Conservation (phyloP, 64 coral and sea anemone genomes). For the Montipora cactus region DNA sequence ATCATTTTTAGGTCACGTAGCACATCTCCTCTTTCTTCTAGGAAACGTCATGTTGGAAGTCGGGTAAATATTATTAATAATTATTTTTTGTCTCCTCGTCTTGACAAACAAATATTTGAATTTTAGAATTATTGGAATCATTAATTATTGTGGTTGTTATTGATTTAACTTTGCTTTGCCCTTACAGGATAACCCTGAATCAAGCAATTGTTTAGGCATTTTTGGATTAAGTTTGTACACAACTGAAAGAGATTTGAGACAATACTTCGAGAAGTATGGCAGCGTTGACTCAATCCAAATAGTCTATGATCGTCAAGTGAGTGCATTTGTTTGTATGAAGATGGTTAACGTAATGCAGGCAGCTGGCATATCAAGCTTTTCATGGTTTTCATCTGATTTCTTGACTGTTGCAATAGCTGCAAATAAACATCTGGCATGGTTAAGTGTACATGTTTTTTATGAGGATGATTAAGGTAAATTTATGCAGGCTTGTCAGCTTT, state of each 20-base stretch:
- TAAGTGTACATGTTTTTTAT: no score
- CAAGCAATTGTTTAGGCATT: constrained; percentile 85
- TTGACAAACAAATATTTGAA: neutral
- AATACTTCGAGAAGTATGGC: constrained; percentile 97
- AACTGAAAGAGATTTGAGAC: constrained; percentile 92
- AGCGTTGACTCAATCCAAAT: constrained; percentile 90
- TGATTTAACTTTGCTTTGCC: neutral
- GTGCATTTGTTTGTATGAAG: neutral
- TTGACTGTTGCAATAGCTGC: no score
- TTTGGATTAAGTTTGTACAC: constrained; percentile 99
- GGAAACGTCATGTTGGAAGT: constrained; percentile 37
- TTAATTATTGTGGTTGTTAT: neutral
- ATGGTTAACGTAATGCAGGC: neutral
- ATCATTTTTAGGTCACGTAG: constrained; percentile 3
- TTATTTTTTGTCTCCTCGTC: neutral
- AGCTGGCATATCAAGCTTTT: neutral
- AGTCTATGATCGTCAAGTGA: constrained; percentile 99
- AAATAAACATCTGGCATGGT: no score
- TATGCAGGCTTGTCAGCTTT: no score
- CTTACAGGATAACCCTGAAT: constrained; percentile 84
- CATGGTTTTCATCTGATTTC: no score
- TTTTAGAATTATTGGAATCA: neutral
- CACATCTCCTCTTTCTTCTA: constrained; percentile 26
- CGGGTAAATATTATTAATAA: neutral
- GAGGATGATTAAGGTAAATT: no score